Conservation (phyloP, 2,797 vertebrate genomes). For the Mus minutoides region DNA sequence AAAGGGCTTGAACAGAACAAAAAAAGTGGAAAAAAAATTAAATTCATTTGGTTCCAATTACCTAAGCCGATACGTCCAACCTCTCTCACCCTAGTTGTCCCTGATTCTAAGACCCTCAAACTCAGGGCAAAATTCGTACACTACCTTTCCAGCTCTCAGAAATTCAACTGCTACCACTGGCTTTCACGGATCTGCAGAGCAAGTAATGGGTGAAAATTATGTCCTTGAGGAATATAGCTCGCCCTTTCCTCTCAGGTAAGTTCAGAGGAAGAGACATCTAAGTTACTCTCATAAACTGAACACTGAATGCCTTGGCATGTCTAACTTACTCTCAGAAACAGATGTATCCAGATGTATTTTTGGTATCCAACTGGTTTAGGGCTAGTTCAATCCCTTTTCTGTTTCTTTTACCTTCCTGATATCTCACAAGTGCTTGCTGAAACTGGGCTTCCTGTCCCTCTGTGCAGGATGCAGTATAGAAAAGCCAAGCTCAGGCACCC, state of each 20-base stretch:
- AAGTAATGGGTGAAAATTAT: not conserved
- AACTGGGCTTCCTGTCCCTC: not conserved
- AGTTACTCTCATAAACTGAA: not conserved
- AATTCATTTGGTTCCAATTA: not conserved
- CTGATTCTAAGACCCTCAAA: not conserved
- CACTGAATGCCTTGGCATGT: not conserved
- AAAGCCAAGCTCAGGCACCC: not conserved
- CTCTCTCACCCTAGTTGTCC: not conserved
- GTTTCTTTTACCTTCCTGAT: not conserved
- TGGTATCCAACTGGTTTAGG: too few species aligned
- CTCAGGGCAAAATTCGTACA: too few species aligned
- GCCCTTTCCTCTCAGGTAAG: constrained; percentile 10
- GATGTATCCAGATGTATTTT: too few species aligned
- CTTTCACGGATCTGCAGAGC: not conserved
- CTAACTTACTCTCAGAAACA: not conserved
- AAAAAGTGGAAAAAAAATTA: not conserved
- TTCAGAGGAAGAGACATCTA: not conserved
- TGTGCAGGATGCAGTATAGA: not conserved
- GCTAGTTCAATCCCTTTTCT: not conserved
- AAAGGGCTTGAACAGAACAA: not conserved
- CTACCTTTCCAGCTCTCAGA: not conserved
- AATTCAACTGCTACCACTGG: not conserved
- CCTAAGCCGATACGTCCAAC: not conserved
- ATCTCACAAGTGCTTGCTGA: not conserved
- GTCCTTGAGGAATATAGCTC: not conserved